Base-by-base conservation (phyloP, 2,888 invertebrate genomes). In the Phengaris alcon region DNA sequence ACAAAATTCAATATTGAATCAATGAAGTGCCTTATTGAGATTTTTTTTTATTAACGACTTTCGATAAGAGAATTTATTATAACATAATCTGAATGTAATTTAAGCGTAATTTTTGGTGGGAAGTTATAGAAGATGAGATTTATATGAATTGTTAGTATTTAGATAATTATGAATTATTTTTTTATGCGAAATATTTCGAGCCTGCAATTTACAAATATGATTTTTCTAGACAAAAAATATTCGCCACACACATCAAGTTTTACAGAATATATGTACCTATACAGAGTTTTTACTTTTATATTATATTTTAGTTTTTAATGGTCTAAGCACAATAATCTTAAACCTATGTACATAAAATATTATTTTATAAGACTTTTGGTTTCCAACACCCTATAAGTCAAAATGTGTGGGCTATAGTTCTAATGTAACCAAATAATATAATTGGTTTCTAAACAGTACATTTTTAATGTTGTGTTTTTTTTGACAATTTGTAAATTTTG, bases 401-500 rank as follows among this genome's bases (percentile, higher is more conserved):
- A 48, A 48, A 48, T 52, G 4, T 10, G 4, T 52, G 12, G 12
- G 10, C 52, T 52, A 52, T 12, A 35, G 15, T 35, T 22, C 22
- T 3, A 35, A 35, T 35, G 35, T 35, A 35, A 2, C 3, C 3
- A 52, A 52, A 8, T 52, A 52, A 52, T 52, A 10, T 52, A 8
- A 10, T 52, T 9, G 8, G 4, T 48, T 48, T 8, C 6, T 48
- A 7, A 0, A 48, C 8, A 48, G 8, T 48, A 7, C 48, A 48
- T 48, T 48, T 48, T 48, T 7, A 48, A 48, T 48, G 8, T 48
- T 48, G 6, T 48, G 2, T 48, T 69, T 48, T 69, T 48, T 12
- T 46, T 51, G 10, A 22, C 69, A 70, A 51, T 75, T 76, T 46
- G 57, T 69, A 73, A 77, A 75, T 77, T 73, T 77, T 77, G 77